phyloP scores from a whole-genome alignment of 1,140 invertebrate genomes.

The Melipona quadrifasciata region DNA sequence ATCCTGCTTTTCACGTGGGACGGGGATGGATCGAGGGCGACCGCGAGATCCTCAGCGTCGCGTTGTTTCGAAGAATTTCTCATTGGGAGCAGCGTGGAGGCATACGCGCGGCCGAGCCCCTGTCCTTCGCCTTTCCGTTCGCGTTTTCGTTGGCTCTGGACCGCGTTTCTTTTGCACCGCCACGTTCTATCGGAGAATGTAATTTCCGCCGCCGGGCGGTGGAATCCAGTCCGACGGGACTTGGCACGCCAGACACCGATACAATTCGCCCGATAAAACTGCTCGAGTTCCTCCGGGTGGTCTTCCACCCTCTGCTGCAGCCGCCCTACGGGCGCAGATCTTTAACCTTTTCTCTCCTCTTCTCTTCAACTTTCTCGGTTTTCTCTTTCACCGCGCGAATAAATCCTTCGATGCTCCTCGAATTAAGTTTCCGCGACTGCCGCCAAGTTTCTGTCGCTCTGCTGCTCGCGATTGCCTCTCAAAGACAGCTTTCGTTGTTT shows the following conservation, averaged over 20 bases:
- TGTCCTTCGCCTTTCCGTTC: slow-evolving; percentile 30
- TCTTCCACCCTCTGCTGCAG: slow-evolving; percentile 20
- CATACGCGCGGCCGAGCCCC: not conserved
- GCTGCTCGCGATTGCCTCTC: not conserved
- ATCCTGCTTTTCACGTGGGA: not conserved
- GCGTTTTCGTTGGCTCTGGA: slow-evolving; percentile 25
- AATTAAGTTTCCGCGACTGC: slow-evolving; percentile 1
- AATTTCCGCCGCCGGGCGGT: slow-evolving; percentile 72
- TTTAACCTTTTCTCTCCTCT: slow-evolving; percentile 39
- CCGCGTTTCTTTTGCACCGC: slow-evolving; percentile 41
- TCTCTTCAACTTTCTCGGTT: not conserved
- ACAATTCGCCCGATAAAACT: slow-evolving; percentile 73
- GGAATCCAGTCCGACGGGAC: slow-evolving; percentile 69
- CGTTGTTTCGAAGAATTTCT: slow-evolving; percentile 75
- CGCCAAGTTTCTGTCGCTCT: not conserved
- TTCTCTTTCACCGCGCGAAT: slow-evolving; percentile 14
- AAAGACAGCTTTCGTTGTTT: not conserved
- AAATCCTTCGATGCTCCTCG: not conserved
- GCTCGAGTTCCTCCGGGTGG: slow-evolving; percentile 32
- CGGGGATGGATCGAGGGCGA: not conserved
- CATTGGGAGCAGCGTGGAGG: slow-evolving; percentile 62
- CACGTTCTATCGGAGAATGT: slow-evolving; percentile 72
- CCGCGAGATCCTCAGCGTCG: not conserved
- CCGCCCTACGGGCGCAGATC: not conserved
- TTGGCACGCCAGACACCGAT: slow-evolving; percentile 73